Evolutionary conservation across 2,113 vertebrate genomes (phyloP), one percentile per base, ranked within the genome.

Genomic region (Pycnonotus jocosus): DNA sequence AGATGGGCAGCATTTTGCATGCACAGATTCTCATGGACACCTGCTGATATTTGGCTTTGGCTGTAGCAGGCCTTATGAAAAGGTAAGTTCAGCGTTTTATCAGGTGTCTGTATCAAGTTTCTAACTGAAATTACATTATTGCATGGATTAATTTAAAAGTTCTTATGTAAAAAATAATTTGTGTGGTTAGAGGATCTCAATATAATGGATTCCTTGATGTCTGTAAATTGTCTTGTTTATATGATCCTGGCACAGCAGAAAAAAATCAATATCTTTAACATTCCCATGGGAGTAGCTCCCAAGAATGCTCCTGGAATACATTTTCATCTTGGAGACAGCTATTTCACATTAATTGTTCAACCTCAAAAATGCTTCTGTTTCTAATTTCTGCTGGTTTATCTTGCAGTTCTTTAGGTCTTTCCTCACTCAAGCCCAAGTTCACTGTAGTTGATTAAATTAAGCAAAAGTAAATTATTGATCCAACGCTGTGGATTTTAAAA

Each of bases 1-100:
- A 23, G 99, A 99, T 70, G 99, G 99, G 61, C 99, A 99, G 54
- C 99, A 99, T 86, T 99, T 99, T 62, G 99, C 99, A 58, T 99
- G 99, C 95, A 99, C 99, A 50, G 99, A 99, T 96, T 99, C 99
- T 61, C 99, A 99, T 28, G 99, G 99, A 42, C 99, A 99, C 94
- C 98, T 99, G 76, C 91, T 99, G 88, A 98, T 99, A 95, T 99
- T 99, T 98, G 99, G 99, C 25, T 99, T 99, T 78, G 99, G 99
- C 79, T 99, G 98, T 89, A 99, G 98, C 90, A 99, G 98, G 86
- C 97, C 98, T 10, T 99, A 99, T 81, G 99, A 99, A 93, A 99
- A 99, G 99, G 99, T 99, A 93, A 98, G 92, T 94, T 87, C 54
- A 69, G 15, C 57, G 58, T 88, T 95, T 92, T 88, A 31, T 93